phyloP scores from a whole-genome alignment of 1,140 invertebrate genomes.

The Neodiprion pinetum region DNA sequence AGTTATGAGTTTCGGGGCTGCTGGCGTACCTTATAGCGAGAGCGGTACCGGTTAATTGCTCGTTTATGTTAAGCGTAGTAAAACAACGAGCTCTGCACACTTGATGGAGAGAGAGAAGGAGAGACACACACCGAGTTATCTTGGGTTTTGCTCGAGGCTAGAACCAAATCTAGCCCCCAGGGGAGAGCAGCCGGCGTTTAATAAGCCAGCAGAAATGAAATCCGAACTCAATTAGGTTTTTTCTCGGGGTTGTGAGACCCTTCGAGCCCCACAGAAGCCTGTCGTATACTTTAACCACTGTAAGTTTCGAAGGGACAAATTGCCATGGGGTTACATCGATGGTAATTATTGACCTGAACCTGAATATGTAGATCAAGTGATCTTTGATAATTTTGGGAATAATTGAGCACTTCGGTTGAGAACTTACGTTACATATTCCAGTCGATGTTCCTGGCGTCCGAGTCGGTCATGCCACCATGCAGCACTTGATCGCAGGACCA shows the following conservation, averaged over 20 bases:
- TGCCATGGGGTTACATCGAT: no score
- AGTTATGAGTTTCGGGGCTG: conserved; percentile 31
- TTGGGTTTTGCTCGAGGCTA: not conserved
- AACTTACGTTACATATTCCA: no score
- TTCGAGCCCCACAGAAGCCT: not conserved
- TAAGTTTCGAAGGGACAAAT: no score
- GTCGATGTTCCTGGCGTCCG: no score
- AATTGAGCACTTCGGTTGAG: not conserved
- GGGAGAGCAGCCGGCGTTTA: not conserved
- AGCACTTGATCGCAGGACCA: not conserved
- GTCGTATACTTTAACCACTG: no score
- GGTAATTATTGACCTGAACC: not conserved
- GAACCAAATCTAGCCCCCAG: not conserved
- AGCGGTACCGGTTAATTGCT: not conserved
- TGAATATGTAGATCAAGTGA: not conserved
- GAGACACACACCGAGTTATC: not conserved
- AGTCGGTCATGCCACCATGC: no score
- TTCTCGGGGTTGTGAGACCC: not conserved
- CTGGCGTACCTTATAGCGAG: conserved; percentile 1
- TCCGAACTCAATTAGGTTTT: not conserved
- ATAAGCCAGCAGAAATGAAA: not conserved
- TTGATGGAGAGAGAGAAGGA: no score
- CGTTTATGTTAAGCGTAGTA: not conserved
- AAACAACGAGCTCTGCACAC: not conserved
- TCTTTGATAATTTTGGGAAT: not conserved